Evolutionary conservation across 64 coral and sea anemone genomes (phyloP), one percentile per base, ranked within the genome.

Genomic region (Catalaphyllia jardinei): DNA sequence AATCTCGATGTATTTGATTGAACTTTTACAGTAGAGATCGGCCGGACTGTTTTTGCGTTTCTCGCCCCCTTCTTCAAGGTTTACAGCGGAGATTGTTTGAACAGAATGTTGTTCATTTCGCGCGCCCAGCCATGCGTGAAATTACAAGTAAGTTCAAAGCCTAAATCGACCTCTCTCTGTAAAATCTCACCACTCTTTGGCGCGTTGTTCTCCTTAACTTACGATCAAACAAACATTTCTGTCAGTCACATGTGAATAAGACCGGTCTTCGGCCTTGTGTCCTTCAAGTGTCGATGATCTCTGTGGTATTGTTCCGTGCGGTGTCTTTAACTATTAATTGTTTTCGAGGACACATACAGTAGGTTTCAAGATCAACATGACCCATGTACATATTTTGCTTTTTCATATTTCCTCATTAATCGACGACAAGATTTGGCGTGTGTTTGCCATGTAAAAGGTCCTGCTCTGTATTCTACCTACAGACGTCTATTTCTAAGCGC

Each of bases 121-220:
- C 81, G 63, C 81, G 81, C 33, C n/a, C 81, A 85, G 22, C 63
- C 81, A 85, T 85, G 81, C 81, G 81, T 85, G 81, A 85, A 85
- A 85, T 85, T 71, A 85, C 81, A 50, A 85, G 81, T 84, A 84
- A 85, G 81, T 85, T 30, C 20, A 39, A 85, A 22, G 17, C 38
- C 14, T 52, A 85, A 71, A 85, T 85, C 81, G 64, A 85, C 22
- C 28, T 85, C 31, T 85, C 46, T 71, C 81, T 85, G 81, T 29
- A 85, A 71, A 85, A 85, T 71, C 65, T 51, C 11, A 85, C n/a
- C 81, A 8, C 62, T 85, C 20, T 85, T 11, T 10, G 62, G 12
- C 38, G 10, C 6, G 31, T 71, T 71, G 35, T 71, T 85, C 4
- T 65, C 19, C 38, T 71, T 38, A 35, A 19, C 59, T 20, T 67